Evolutionary conservation across 2,113 vertebrate species (phyloP).

Genomic region (Andinoacara biseriatus): DNA sequence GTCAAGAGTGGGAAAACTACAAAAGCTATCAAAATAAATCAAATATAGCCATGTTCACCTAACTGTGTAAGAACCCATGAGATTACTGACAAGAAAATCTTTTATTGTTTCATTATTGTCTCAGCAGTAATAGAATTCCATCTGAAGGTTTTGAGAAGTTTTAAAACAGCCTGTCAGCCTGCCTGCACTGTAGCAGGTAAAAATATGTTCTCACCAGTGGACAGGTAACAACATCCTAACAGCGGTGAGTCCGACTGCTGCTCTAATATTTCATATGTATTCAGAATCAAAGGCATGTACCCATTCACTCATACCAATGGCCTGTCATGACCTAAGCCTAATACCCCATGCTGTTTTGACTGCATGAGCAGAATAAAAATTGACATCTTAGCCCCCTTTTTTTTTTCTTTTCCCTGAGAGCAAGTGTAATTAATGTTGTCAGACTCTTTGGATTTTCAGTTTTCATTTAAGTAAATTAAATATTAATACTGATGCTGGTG

Average conservation of each 20-base stretch:
- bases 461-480: conserved; percentile 59
- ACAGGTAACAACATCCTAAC: conserved; percentile 27
- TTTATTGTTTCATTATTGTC: conserved; percentile 3
- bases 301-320: conserved; percentile 13
- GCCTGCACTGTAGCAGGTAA: neutral
- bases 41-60: conserved; percentile 1
- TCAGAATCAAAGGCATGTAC: conserved; percentile 21
- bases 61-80: neutral
- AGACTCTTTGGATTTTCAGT: conserved; percentile 22
- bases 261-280: conserved; percentile 46
- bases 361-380: conserved; percentile 32
- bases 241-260: conserved; percentile 11
- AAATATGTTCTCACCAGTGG: neutral
- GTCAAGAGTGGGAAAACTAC: conserved; percentile 15
- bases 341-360: conserved; percentile 35
- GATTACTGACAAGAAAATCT: neutral
- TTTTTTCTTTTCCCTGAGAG: neutral
- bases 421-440: conserved; percentile 29
- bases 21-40: conserved; percentile 10
- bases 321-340: conserved; percentile 34
- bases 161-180: neutral
- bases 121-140: neutral
- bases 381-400: neutral
- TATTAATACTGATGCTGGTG: conserved; percentile 50
- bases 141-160: neutral